A percentile compares a stretch with the other conserved stretches of the same genome.
Conservation (phyloP, 2,888 invertebrate genomes). For the Nipponacmea schrenckii region DNA sequence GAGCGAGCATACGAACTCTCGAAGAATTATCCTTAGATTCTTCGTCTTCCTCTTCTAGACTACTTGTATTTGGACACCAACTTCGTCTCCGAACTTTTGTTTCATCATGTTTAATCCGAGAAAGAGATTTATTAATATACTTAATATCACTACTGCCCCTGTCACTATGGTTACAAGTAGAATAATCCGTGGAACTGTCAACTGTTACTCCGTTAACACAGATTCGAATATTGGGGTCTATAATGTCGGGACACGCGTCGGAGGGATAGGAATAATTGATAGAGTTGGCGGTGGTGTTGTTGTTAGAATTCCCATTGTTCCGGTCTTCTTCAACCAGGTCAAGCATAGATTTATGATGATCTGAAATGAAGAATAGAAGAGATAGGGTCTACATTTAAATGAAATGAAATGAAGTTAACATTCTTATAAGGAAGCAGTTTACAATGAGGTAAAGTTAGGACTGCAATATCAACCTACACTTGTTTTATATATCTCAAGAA, state of each 20-base stretch:
- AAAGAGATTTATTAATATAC: constrained; percentile 13
- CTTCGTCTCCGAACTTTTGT: constrained; percentile 40
- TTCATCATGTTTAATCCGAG: constrained; percentile 3
- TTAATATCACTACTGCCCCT: constrained; percentile 13
- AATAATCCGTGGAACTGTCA: constrained; percentile 48
- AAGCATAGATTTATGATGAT: constrained; percentile 60
- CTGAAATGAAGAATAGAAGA: constrained; percentile 31
- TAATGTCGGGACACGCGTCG: constrained; percentile 23
- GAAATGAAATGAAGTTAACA: no score
- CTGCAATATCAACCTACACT: no score
- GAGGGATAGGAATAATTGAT: constrained; percentile 25
- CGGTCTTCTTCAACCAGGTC: constrained; percentile 51
- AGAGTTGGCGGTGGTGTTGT: background rate
- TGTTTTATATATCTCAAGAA: no score
- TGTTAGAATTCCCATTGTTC: constrained; percentile 11
- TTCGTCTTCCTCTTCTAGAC: constrained; percentile 12
- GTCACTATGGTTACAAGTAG: constrained; percentile 36
- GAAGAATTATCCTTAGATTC: constrained; percentile 4
- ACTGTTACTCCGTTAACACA: constrained; percentile 62
- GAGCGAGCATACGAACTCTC: constrained; percentile 29
- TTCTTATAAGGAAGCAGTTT: no score
- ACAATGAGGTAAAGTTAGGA: no score
- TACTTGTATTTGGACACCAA: constrained; percentile 46
- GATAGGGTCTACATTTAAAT: no score
- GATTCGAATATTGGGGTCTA: constrained; percentile 49